Base-by-base conservation (phyloP, 2,888 invertebrate species). In the Coecobrya sp. region DNA sequence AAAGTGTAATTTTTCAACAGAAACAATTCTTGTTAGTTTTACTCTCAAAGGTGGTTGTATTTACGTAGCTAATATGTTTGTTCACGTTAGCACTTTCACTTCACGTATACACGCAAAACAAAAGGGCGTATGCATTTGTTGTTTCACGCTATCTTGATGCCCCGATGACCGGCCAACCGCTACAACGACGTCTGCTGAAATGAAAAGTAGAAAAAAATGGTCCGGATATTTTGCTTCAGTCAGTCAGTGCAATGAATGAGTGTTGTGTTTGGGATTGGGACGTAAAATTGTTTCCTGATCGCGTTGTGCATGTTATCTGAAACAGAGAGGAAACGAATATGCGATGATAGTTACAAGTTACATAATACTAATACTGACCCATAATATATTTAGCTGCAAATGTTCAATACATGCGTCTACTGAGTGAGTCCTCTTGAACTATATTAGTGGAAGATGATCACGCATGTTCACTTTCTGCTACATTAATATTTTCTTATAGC, bases 301-400 rank as follows among this genome's bases (percentile, higher is more conserved):
- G 36, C 59, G 8, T 55, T 30, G 70, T 10, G 36, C 19, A 22
- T 65, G 49, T 81, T 89, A 89, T 89, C 89, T 89, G 82, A 7
- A 81, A 70, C 49, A 89, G 55, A 82, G 30, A 89, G 89, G 89
- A 89, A 89, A 89, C 49, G 79, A 79, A 65, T 76, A 13, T 76
- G 87, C 7, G 70, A 55, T 55, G 76, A 36, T 55, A n/a, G 16
- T 22, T 27, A n/a, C 19, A 42, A 7, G 0, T 52, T 59, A 1
- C 42, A 25, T 2, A 1, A 55, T 13, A 59, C 30, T 70, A 10
- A 22, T 36, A 27, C 81, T 81, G 81, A 81, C 81, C 55, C 59
- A 81, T 81, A 81, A 49, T 76, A 76, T 76, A 49, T 76, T 76
- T 13, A 10, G n/a, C 27, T 45, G 45, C 79, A 45, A 79, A 27